These are phyloP conservation scores for Siderastrea radians DNA, from an alignment of 92 coral and sea anemone species.

Conservation along the genomic window DNA sequence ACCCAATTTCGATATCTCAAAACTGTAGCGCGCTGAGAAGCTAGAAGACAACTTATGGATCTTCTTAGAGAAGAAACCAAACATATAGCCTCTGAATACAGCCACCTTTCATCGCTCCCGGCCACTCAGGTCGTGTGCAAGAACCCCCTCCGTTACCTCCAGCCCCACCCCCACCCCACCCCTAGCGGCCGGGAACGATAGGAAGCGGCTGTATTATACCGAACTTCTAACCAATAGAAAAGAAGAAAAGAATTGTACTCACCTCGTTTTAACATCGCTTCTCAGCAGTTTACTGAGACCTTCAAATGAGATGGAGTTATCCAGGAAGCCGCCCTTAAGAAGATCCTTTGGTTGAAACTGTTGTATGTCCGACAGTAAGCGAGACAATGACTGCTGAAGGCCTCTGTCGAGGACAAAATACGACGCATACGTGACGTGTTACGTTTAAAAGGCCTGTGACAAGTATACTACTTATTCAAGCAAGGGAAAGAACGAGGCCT, in stretches of 20 bases:
- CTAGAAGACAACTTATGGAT: too few relatives aligned
- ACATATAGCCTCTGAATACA: too few relatives aligned
- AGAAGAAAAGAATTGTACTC: neutral
- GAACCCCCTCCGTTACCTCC: too few relatives aligned
- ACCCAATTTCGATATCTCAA: too few relatives aligned
- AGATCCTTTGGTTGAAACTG: conserved; percentile 80
- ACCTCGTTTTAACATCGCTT: conserved; percentile 42
- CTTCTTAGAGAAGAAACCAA: too few relatives aligned
- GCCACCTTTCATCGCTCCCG: too few relatives aligned
- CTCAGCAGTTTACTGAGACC: conserved; percentile 42
- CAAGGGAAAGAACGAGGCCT: too few relatives aligned
- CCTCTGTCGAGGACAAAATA: conserved; percentile 62
- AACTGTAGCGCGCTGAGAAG: too few relatives aligned
- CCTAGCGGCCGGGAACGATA: neutral
- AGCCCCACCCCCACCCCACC: neutral
- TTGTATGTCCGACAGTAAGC: conserved; percentile 80
- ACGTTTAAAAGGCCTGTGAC: too few relatives aligned
- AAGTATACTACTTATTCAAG: too few relatives aligned
- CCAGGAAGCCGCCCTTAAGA: conserved; percentile 20
- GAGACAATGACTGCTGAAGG: conserved; percentile 89
- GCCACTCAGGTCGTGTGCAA: too few relatives aligned
- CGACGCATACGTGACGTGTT: conserved; percentile 3
- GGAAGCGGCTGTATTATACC: neutral
- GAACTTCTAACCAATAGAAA: neutral
- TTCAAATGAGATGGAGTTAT: conserved; percentile 40